Evolutionary conservation across 1,140 invertebrate genomes (phyloP).

Genomic region (Galleria mellonella): DNA sequence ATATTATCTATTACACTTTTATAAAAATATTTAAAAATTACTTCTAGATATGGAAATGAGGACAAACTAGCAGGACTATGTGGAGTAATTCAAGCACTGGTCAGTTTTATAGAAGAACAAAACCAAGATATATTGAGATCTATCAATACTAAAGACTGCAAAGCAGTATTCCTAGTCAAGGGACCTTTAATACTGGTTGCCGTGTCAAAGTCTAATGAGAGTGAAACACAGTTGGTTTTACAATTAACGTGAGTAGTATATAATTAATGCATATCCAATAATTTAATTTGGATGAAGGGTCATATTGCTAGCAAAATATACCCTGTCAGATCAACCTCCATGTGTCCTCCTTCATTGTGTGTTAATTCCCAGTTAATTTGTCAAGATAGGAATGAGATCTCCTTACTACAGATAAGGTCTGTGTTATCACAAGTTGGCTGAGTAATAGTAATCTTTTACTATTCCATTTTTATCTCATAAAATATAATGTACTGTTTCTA

Average conservation of each 20-base stretch:
- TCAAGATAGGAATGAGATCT: too few species aligned
- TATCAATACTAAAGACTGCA: slow-evolving; percentile 89
- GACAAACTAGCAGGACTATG: slow-evolving; percentile 95
- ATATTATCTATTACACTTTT: too few species aligned
- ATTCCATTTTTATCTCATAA: too few species aligned
- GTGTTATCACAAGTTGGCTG: too few species aligned
- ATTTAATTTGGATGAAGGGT: too few species aligned
- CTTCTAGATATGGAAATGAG: slow-evolving; percentile 90
- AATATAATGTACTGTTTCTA: too few species aligned
- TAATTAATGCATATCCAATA: not conserved
- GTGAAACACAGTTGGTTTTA: slow-evolving; percentile 86
- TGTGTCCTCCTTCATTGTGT: too few species aligned
- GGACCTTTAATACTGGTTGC: slow-evolving; percentile 93
- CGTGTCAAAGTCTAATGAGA: slow-evolving; percentile 88
- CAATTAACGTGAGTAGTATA: slow-evolving; percentile 86
- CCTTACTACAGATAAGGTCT: too few species aligned
- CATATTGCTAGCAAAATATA: too few species aligned
- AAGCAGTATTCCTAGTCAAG: slow-evolving; percentile 92
- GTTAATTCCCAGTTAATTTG: too few species aligned
- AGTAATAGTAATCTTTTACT: too few species aligned
- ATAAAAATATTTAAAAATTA: not conserved
- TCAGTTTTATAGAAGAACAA: slow-evolving; percentile 91
- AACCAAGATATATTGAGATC: slow-evolving; percentile 88
- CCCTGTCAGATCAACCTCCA: too few species aligned
- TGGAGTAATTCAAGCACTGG: slow-evolving; percentile 96